Conservation (phyloP, 1,140 invertebrate genomes). For the Drosophila simulans region DNA sequence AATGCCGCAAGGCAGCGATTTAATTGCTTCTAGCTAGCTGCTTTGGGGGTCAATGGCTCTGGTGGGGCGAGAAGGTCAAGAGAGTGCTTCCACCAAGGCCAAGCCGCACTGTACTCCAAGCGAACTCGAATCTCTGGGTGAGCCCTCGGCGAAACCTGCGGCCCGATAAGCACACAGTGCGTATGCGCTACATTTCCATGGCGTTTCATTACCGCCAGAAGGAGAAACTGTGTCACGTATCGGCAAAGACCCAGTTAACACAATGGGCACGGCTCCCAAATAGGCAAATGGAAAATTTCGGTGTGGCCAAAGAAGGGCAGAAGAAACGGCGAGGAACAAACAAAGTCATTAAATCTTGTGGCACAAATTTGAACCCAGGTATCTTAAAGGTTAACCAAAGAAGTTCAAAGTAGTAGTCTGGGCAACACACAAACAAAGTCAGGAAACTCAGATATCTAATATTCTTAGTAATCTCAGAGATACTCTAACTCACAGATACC, state of each 20-base stretch:
- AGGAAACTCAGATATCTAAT: too few relatives aligned
- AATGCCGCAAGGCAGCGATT: slow-evolving; percentile 43
- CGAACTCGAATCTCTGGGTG: slow-evolving; percentile 9
- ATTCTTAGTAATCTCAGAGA: neutral
- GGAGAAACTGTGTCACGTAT: slow-evolving; percentile 53
- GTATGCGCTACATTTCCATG: slow-evolving; percentile 39
- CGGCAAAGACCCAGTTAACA: slow-evolving; percentile 53
- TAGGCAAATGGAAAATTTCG: slow-evolving; percentile 47
- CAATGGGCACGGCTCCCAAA: slow-evolving; percentile 22
- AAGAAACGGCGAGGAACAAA: slow-evolving; percentile 28
- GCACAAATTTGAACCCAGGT: neutral
- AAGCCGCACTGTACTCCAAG: slow-evolving; percentile 22
- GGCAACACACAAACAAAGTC: neutral
- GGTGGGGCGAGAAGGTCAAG: neutral
- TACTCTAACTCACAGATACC: neutral
- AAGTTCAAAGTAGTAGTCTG: slow-evolving; percentile 3
- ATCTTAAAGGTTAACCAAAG: neutral
- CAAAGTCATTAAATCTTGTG: slow-evolving; percentile 22
- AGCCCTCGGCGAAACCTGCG: slow-evolving; percentile 1
- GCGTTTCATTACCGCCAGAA: slow-evolving; percentile 10
- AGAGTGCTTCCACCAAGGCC: slow-evolving; percentile 25
- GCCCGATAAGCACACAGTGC: slow-evolving; percentile 39
- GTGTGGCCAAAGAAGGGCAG: slow-evolving; percentile 15
- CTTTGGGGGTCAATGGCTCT: slow-evolving; percentile 61
- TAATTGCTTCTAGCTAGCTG: slow-evolving; percentile 37